Base-by-base conservation (phyloP, 2,113 vertebrate species). In the Petaurus breviceps region DNA sequence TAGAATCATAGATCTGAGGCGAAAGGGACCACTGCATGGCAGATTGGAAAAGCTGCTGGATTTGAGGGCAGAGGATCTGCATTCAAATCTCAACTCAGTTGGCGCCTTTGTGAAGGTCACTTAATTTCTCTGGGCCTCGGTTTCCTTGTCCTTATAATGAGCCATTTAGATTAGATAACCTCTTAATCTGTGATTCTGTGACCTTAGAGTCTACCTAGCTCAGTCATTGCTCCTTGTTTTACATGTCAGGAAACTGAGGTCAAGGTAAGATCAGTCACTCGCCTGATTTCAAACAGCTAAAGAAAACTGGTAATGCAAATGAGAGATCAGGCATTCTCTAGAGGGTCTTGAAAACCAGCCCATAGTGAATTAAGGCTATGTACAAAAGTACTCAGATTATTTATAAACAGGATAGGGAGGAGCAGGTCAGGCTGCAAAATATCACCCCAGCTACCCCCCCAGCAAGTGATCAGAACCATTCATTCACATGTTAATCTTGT, bases 261-360 rank as follows among this genome's bases (percentile, higher is more conserved):
- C 10, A 37, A 5, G 57, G 0, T 37, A 43, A 23, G 68, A 22
- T 43, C 16, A 84, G 68, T 22, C n/a, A 84, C n/a, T 84, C 43
- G n/a, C n/a, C n/a, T 84, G n/a, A 43, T 23, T 43, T 43, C 7
- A 43, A n/a, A 43, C 37, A 19, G 19, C 68, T 43, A 43, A 22
- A 43, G 68, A 84, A 23, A 43, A 84, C 6, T 43, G 4, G 14
- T 23, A 22, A 77, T 0, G 19, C 16, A 61, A 90, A 93, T 55
- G 50, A 94, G 95, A 89, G 47, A 46, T 91, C 19, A 55, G 37
- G 43, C 89, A 91, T 96, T 95, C 12, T 43, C 22, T 49, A 37
- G 51, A 24, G 91, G 55, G 28, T 90, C 51, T 50, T 91, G 55
- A 53, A 95, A 94, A 8, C 46, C 52, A 90, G 52, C 54, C 43